phyloP scores from a whole-genome alignment of 1,140 invertebrate genomes.

The Leptopilina clavipes region DNA sequence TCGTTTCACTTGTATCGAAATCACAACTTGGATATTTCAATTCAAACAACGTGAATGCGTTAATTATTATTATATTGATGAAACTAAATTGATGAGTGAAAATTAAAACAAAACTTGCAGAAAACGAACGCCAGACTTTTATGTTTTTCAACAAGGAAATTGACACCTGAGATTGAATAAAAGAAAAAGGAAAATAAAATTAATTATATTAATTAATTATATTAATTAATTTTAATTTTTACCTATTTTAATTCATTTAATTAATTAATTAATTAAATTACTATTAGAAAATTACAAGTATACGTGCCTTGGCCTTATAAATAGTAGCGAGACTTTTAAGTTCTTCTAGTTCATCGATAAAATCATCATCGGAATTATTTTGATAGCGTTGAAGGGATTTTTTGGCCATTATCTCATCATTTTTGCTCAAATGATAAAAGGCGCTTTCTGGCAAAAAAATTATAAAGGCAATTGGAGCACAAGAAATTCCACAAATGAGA shows the following conservation, averaged over 20 bases:
- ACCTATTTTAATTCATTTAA: neutral
- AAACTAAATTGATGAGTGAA: slow-evolving; percentile 88
- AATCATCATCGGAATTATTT: slow-evolving; percentile 76
- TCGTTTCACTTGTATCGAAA: slow-evolving; percentile 75
- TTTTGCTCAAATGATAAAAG: slow-evolving; percentile 52
- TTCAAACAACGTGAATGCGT: slow-evolving; percentile 84
- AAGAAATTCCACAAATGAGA: slow-evolving; percentile 78
- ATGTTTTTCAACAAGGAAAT: slow-evolving; percentile 53
- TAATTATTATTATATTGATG: slow-evolving; percentile 89
- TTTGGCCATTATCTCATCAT: slow-evolving; percentile 72
- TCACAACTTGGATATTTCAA: slow-evolving; percentile 74
- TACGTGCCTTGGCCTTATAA: neutral
- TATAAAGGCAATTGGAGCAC: slow-evolving; percentile 63
- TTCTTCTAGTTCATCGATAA: slow-evolving; percentile 71
- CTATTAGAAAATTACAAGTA: too few relatives aligned
- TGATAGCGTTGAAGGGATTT: slow-evolving; percentile 80
- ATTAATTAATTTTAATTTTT: too few relatives aligned
- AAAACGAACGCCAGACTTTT: slow-evolving; percentile 76
- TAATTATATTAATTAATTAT: too few relatives aligned
- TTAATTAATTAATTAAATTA: too few relatives aligned
- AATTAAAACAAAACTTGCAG: slow-evolving; percentile 84
- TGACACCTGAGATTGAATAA: slow-evolving; percentile 37
- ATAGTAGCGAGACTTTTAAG: slow-evolving; percentile 51
- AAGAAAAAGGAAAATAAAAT: slow-evolving; percentile 25
- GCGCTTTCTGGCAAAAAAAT: slow-evolving; percentile 84